A percentile compares a stretch with the other conserved stretches of the same genome.
phyloP scores from a whole-genome alignment of 2,113 vertebrate species.

The Onychorhynchus coronatus region DNA sequence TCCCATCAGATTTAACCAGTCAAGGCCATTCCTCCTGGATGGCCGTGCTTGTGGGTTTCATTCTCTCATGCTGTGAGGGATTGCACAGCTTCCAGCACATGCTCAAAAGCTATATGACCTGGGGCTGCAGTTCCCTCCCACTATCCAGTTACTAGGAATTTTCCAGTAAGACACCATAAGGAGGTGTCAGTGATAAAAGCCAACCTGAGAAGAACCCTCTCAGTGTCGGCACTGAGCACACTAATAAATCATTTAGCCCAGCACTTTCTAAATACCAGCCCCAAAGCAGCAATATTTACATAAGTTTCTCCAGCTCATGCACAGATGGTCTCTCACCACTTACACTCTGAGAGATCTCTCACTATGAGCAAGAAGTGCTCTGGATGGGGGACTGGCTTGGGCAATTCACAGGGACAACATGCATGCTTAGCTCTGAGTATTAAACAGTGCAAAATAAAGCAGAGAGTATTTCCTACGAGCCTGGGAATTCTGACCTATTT shows the following conservation, averaged over 20 bases:
- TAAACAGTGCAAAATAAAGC: background rate
- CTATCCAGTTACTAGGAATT: constrained; percentile 20
- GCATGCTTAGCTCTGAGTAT: background rate
- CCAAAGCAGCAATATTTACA: background rate
- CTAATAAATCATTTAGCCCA: constrained; percentile 54
- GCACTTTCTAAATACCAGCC: background rate
- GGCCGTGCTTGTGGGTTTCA: fast-evolving
- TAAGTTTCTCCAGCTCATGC: background rate
- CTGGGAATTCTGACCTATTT: background rate
- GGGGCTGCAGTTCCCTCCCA: background rate
- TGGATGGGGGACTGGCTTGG: background rate
- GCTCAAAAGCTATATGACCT: background rate
- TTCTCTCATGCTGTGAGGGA: background rate
- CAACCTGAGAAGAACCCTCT: constrained; percentile 35
- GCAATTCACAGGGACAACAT: background rate
- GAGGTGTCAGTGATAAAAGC: constrained; percentile 41
- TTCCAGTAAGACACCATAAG: constrained; percentile 24
- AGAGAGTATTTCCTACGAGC: background rate
- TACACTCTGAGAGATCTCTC: fast-evolving
- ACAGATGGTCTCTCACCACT: background rate
- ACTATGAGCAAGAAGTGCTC: background rate
- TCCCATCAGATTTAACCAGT: background rate
- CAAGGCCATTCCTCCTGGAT: background rate
- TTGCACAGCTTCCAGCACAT: background rate
- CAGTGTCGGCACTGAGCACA: background rate